phyloP scores from a whole-genome alignment of 1,140 invertebrate species.

The Magallana ariakensis region DNA sequence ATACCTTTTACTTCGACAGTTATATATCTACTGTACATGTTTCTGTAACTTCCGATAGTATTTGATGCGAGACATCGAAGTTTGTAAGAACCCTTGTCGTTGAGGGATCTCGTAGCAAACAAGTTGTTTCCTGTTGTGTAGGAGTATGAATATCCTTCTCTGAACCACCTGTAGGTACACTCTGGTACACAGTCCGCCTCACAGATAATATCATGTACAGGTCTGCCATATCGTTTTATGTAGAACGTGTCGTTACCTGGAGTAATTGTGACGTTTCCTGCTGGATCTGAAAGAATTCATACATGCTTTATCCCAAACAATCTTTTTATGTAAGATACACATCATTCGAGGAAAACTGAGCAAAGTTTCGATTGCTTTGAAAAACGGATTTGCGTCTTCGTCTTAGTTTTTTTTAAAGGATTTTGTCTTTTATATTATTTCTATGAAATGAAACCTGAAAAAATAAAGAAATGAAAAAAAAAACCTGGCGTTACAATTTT shows the following conservation, averaged over 20 bases:
- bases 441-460: too few species aligned
- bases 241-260: not conserved
- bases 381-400: too few species aligned
- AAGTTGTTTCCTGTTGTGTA: not conserved
- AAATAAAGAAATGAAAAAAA: too few species aligned
- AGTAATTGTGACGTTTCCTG: not conserved
- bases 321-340: too few species aligned
- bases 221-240: not conserved
- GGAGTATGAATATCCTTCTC: not conserved
- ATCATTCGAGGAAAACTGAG: too few species aligned
- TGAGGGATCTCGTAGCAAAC: not conserved
- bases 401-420: too few species aligned
- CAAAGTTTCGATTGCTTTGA: too few species aligned
- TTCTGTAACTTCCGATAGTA: not conserved
- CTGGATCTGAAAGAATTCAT: not conserved
- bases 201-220: not conserved
- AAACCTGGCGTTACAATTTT: too few species aligned
- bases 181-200: not conserved
- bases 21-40: not conserved
- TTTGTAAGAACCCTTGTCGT: not conserved
- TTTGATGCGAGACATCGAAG: not conserved
- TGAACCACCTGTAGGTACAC: not conserved
- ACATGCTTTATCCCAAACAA: too few species aligned
- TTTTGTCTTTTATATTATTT: too few species aligned
- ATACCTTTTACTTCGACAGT: not conserved